Evolutionary conservation across 1,140 invertebrate genomes (phyloP).

Genomic region (Anoplolepis gracilipes): DNA sequence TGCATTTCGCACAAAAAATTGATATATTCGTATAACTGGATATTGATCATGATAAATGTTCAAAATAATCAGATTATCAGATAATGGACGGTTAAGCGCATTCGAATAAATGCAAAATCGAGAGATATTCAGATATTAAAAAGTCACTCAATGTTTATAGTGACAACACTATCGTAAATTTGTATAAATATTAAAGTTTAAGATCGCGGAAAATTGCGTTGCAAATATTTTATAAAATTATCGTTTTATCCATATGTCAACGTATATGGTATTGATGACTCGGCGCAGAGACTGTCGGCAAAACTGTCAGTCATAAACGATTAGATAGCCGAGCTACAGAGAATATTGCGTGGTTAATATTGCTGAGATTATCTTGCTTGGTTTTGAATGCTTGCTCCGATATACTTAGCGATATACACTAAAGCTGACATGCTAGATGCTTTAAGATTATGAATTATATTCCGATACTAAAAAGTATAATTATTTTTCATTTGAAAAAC

Average conservation of each 20-base stretch:
- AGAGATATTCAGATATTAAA: not conserved
- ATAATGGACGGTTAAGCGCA: not conserved
- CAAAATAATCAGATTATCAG: not conserved
- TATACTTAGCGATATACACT: constrained; percentile 5
- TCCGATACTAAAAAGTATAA: not conserved
- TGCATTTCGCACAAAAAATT: not conserved
- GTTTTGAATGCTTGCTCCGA: constrained; percentile 16
- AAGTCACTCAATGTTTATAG: not conserved
- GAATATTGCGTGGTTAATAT: constrained; percentile 68
- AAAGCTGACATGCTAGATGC: not conserved
- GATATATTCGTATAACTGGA: too few species aligned
- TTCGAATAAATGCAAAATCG: not conserved
- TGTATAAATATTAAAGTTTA: not conserved
- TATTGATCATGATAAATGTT: not conserved
- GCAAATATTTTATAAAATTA: constrained; percentile 53
- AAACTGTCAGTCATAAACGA: constrained; percentile 63
- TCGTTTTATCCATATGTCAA: constrained; percentile 23
- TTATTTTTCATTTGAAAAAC: not conserved
- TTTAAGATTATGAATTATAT: not conserved
- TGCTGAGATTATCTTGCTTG: constrained; percentile 64
- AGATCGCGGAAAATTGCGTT: not conserved
- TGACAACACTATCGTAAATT: not conserved
- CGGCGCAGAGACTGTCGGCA: constrained; percentile 46
- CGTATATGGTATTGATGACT: constrained; percentile 24
- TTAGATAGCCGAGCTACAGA: constrained; percentile 65